These are phyloP conservation scores for Ciconia boyciana DNA, from an alignment of 2,113 vertebrate species.

Conservation along the genomic window DNA sequence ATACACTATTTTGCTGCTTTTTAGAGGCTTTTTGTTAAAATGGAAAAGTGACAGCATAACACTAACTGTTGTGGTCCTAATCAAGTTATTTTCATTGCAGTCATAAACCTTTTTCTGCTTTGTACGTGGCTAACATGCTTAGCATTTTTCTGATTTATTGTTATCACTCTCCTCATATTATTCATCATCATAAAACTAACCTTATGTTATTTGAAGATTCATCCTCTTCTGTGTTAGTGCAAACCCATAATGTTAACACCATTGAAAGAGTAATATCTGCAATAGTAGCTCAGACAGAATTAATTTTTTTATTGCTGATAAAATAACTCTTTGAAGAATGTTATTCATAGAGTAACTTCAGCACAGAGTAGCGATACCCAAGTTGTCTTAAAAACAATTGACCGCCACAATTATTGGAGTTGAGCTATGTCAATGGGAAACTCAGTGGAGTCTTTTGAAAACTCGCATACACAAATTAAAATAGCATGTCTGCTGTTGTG, in stretches of 20 bases:
- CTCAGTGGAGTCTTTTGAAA: background rate
- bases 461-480: fast-evolving
- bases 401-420: fast-evolving
- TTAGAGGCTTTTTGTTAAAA: background rate
- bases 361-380: background rate
- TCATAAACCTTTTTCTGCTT: background rate
- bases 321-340: background rate
- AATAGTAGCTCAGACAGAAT: background rate
- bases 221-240: background rate
- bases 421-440: background rate
- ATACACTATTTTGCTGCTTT: background rate
- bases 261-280: background rate
- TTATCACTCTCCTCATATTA: background rate
- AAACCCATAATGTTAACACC: background rate
- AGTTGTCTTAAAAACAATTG: background rate
- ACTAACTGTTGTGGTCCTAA: background rate
- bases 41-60: background rate
- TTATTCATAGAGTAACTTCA: background rate
- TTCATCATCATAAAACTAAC: background rate
- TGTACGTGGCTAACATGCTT: background rate
- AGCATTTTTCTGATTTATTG: background rate
- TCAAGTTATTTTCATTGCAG: background rate
- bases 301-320: background rate
- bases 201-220: background rate
- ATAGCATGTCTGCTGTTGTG: background rate